Conservation (phyloP, 1,140 invertebrate genomes). For the Gonatopus flavifemur region DNA sequence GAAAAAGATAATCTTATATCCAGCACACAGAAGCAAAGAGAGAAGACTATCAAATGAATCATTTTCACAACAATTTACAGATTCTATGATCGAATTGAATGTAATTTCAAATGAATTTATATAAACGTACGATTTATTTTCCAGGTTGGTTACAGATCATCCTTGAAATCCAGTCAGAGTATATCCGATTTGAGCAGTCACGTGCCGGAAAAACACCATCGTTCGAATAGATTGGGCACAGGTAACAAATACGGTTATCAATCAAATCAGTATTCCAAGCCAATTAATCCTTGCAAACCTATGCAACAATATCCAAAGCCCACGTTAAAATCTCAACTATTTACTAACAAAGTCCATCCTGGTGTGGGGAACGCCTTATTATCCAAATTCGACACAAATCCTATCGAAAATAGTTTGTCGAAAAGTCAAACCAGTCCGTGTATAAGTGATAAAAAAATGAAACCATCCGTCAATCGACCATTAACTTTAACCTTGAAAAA, state of each 20-base stretch:
- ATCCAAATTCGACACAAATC: conserved; percentile 36
- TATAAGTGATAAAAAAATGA: conserved; percentile 35
- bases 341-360: conserved; percentile 44
- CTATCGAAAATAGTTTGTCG: conserved; percentile 39
- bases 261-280: conserved; percentile 46
- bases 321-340: conserved; percentile 41
- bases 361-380: conserved; percentile 42
- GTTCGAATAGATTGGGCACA: conserved; percentile 45
- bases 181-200: conserved; percentile 72
- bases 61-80: too few species aligned
- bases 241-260: conserved; percentile 48
- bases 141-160: conserved; percentile 74
- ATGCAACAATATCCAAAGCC: conserved; percentile 44
- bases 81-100: too few species aligned
- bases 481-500: conserved; percentile 49
- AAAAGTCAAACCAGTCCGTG: conserved; percentile 48
- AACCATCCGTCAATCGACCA: conserved; percentile 36
- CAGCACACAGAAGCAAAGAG: too few species aligned
- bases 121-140: too few species aligned
- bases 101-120: too few species aligned
- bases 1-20: too few species aligned
- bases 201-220: conserved; percentile 61
- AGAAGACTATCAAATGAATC: too few species aligned
- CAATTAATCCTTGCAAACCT: conserved; percentile 48
- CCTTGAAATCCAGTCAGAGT: conserved; percentile 80